These are phyloP conservation scores for Natator depressus DNA, from an alignment of 2,113 vertebrate genomes.

Conservation along the genomic window DNA sequence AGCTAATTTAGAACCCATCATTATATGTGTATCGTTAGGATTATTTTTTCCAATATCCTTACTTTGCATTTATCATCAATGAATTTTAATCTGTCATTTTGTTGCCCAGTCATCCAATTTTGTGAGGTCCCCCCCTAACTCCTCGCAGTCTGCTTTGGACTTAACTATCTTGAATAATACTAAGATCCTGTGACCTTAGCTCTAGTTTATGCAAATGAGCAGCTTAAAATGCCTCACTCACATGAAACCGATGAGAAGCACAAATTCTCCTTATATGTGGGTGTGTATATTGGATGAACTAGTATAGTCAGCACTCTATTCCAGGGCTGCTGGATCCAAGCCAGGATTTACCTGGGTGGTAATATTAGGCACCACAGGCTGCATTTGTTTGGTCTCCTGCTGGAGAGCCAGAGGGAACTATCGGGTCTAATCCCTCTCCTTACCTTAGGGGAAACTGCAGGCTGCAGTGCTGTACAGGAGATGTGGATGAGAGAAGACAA, in stretches of 20 bases:
- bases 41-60: neutral
- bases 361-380: neutral
- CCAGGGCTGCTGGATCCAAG: constrained; percentile 9
- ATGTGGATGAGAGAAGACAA: neutral
- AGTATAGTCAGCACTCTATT: neutral
- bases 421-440: neutral
- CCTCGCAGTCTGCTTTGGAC: neutral
- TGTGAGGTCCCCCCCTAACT: neutral
- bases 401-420: neutral
- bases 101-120: neutral
- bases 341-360: neutral
- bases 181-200: neutral
- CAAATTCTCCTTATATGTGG: neutral
- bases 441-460: neutral
- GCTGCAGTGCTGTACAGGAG: neutral
- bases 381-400: neutral
- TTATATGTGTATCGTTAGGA: neutral
- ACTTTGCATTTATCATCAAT: neutral
- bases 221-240: neutral
- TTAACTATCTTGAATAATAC: neutral
- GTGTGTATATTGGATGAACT: neutral
- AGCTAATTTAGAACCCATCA: neutral
- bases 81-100: neutral
- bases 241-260: neutral
- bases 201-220: neutral